Evolutionary conservation across 2,888 invertebrate genomes (phyloP), one percentile per base, ranked within the genome.

Genomic region (Pardosa pseudoannulata): DNA sequence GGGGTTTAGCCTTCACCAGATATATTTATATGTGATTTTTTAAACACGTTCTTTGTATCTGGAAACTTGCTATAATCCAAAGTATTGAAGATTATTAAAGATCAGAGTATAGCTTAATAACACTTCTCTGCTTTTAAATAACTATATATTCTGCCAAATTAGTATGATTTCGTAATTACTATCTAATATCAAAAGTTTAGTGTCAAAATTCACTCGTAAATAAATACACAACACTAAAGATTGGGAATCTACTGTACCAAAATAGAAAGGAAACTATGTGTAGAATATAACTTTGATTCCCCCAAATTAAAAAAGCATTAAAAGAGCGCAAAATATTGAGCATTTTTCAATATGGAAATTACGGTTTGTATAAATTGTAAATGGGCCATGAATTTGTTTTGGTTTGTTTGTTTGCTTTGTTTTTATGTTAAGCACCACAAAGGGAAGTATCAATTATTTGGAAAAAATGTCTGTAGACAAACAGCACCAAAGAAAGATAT

Each of bases 241-340:
- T 36, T 7, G 36, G 9, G 36, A 36, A 36, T 56, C 3, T 16
- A 6, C 0, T 56, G 56, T 23, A 56, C 5, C 2, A 46, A 5
- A 46, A 2, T 46, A 16, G 23, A 7, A 56, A 3, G 5, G 19
- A 6, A 23, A 56, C 23, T 23, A 16, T 16, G 3, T n/a, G 2
- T 23, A 16, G 1, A 19, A 3, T 1, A 56, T 23, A 19, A 23
- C 19, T 3, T 19, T 19, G 36, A 36, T 36, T 36, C 36, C 9
- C 9, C 6, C 9, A 36, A 36, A 36, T 36, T 7, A 36, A 36
- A 56, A 46, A n/a, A 46, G 9, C 2, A 3, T 56, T 23, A 46
- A 46, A 46, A 56, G 2, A 56, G 56, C 23, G 3, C 56, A 56
- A 56, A 56, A n/a, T n/a, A 56, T 56, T 56, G 56, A 56, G 56